Base-by-base conservation (phyloP, 2,113 vertebrate species). In the Thomomys bottae region DNA sequence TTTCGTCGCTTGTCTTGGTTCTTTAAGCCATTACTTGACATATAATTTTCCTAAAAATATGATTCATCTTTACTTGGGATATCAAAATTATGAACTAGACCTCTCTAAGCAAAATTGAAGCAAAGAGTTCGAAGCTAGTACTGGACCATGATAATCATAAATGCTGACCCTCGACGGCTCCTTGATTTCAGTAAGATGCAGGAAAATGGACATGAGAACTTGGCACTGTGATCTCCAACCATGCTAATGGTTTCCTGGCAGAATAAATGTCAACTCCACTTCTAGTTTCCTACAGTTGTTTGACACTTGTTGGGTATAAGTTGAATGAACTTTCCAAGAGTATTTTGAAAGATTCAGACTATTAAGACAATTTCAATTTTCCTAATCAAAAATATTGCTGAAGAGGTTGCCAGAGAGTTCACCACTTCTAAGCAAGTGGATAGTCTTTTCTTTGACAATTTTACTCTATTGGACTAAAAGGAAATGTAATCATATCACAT, bases 1-100 rank as follows among this genome's bases (percentile, higher is more conserved):
- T 10, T 36, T 90, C 73, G 79, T 87, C 18, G 32, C 34, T 73
- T 94, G 8, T 75, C 45, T 91, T 86, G 21, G 11, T 42, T 90
- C 66, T 59, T 89, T 73, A 57, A 45, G 21, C 4, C 34, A 61
- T 45, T 64, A 81, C 0, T 23, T 87, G 1, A 64, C 86, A 32
- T n/a, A 57, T 67, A 57, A 61, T 83, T 83, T 21, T 64, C 4
- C 3, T 23, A 75, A 12, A 87, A 68, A 79, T n/a, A 64, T 82
- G 36, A 38, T 40, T 72, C 72, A 30, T 9, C 23, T 40, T 84
- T 45, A 54, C 3, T 90, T 81, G 36, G 20, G 15, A 30, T 77
- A 24, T 67, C 1, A 63, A 82, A 72, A 73, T 17, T 90, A 64
- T n/a, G 30, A 45, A 36, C 3, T 0, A 36, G 11, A 49, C 28